Base-by-base conservation (phyloP, 2,888 invertebrate species). In the Orthonychiurus folsomi region DNA sequence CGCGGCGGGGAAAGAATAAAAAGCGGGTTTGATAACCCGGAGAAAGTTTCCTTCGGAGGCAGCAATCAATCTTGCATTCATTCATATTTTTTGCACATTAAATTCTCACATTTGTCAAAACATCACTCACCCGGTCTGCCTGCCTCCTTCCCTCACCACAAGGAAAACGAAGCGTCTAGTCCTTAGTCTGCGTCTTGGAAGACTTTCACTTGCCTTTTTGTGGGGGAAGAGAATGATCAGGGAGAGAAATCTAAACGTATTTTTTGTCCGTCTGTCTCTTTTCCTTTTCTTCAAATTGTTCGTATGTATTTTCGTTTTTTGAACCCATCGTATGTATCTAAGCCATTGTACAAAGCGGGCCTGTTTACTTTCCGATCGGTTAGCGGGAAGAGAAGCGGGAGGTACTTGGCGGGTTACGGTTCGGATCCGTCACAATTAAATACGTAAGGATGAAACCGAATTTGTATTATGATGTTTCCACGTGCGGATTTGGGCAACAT, bases 281-380 rank as follows among this genome's bases (percentile, higher is more conserved):
- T 37, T 37, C 15, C 37, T 37, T 37, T 37, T 37, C 37, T 15
- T 5, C 9, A 15, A 37, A 37, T 37, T 37, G 9, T 37, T 37
- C 37, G 5, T 37, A n/a, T 15, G 9, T 37, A 37, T 37, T 37
- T 37, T 37, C 37, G 37, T 37, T 37, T 37, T 37, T 15, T 37
- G 37, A 37, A 9, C 37, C 37, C 15, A 37, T 5, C 5, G 15
- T 37, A 37, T 37, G n/a, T n/a, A n/a, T n/a, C n/a, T n/a, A n/a
- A n/a, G n/a, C n/a, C n/a, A n/a, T n/a, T n/a, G n/a, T n/a, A n/a
- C n/a, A n/a, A n/a, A n/a, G n/a, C n/a, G n/a, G n/a, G n/a, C n/a
- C 37, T 37, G 37, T 37, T 37, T 37, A 37, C 37, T 37, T 37
- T 52, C 52, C n/a, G n/a, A n/a, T n/a, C n/a, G n/a, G n/a, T n/a